A percentile compares a stretch with the other conserved stretches of the same genome.
phyloP scores from a whole-genome alignment of 1,140 invertebrate species.

The Steinernema feltiae region DNA sequence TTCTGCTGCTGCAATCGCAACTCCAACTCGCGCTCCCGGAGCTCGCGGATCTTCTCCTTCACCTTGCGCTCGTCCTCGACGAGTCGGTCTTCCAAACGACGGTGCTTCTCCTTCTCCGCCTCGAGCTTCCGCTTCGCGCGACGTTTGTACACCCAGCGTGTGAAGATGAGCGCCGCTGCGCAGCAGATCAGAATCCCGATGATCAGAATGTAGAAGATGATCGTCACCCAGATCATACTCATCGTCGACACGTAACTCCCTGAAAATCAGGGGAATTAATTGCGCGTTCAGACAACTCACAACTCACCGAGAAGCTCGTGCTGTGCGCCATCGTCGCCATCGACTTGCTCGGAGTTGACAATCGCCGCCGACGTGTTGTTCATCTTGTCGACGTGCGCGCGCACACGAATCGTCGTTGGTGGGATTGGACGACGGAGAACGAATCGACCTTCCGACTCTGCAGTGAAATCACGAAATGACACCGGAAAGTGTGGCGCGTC shows the following conservation, averaged over 20 bases:
- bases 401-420: too few species aligned
- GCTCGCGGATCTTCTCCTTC: neutral
- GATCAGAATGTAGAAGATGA: neutral
- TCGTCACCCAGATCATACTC: constrained; percentile 9
- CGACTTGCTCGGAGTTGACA: too few species aligned
- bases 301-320: too few species aligned
- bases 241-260: neutral
- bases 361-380: too few species aligned
- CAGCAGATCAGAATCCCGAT: neutral
- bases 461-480: too few species aligned
- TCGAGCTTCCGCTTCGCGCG: neutral
- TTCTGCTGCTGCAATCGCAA: neutral
- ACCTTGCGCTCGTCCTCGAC: neutral
- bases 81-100: neutral
- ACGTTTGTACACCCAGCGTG: neutral
- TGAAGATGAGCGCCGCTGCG: neutral
- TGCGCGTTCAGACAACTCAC: too few species aligned
- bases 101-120: neutral
- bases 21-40: neutral
- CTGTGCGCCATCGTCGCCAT: too few species aligned
- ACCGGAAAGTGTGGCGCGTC: too few species aligned
- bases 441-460: too few species aligned
- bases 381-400: too few species aligned
- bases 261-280: neutral
- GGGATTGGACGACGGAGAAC: too few species aligned